A percentile compares a stretch with the other conserved stretches of the same genome.
Evolutionary conservation across 2,113 vertebrate genomes (phyloP).

Genomic region (Tachuris rubrigastra): DNA sequence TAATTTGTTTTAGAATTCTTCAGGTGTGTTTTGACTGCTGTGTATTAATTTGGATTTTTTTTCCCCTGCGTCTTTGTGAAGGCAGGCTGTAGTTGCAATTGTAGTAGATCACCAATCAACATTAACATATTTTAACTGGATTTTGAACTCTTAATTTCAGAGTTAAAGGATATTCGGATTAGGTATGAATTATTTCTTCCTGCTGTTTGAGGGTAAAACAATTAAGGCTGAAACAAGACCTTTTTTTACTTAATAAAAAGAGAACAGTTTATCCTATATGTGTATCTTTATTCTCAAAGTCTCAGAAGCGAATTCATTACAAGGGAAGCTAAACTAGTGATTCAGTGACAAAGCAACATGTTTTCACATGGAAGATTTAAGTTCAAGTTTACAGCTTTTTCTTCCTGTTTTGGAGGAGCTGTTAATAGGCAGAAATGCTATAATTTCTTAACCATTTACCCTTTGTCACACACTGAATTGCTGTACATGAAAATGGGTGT

Average conservation of each 20-base stretch:
- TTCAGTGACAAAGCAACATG: background rate
- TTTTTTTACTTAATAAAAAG: constrained; percentile 2
- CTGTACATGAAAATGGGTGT: background rate
- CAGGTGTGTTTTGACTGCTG: background rate
- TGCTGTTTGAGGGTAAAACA: background rate
- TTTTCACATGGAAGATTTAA: background rate
- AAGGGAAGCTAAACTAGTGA: background rate
- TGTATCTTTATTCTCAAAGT: constrained; percentile 2
- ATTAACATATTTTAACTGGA: background rate
- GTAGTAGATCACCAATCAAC: background rate
- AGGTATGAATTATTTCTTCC: constrained; percentile 3
- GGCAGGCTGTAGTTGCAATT: background rate
- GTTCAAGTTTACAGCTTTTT: background rate
- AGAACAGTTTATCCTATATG: background rate
- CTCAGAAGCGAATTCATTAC: constrained; percentile 16
- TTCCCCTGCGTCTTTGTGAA: background rate
- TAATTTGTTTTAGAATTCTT: background rate
- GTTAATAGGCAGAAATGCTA: background rate
- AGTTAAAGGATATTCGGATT: background rate
- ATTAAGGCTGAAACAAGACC: background rate
- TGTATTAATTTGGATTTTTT: background rate
- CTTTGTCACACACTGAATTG: background rate
- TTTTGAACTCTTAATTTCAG: background rate
- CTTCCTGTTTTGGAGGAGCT: background rate
- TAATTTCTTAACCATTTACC: background rate